Conservation (phyloP, 2,113 vertebrate genomes). For the Rhombomys opimus region DNA sequence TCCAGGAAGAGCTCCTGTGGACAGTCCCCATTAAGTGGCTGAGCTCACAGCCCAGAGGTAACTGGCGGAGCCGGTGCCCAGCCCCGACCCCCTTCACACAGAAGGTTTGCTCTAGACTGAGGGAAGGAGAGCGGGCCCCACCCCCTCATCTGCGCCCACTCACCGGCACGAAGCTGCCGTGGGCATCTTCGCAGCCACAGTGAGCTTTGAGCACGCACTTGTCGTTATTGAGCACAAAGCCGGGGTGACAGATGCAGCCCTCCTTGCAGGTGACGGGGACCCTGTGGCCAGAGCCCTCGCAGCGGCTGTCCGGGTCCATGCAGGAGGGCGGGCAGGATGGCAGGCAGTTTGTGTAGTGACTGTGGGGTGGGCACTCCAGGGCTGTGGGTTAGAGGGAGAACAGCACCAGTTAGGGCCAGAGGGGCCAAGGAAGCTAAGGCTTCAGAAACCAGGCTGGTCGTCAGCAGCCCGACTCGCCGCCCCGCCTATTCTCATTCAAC, state of each 20-base stretch:
- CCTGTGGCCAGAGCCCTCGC: slow-evolving; percentile 68
- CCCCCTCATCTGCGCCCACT: slow-evolving; percentile 65
- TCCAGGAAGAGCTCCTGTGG: not conserved
- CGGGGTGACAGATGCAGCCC: slow-evolving; percentile 89
- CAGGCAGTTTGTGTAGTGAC: slow-evolving; percentile 89
- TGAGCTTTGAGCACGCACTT: slow-evolving; percentile 85
- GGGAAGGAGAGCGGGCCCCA: not conserved
- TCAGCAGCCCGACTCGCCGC: not conserved
- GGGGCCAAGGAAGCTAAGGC: not conserved
- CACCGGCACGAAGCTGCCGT: slow-evolving; percentile 86
- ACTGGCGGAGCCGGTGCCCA: not conserved
- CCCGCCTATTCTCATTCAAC: not conserved
- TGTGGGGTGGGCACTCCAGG: slow-evolving; percentile 87
- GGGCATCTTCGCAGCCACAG: slow-evolving; percentile 87
- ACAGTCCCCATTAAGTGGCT: not conserved
- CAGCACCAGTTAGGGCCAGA: not conserved
- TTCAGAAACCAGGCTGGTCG: not conserved
- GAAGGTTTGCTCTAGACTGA: not conserved
- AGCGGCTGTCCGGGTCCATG: slow-evolving; percentile 84
- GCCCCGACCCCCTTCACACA: not conserved
- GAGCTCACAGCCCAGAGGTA: not conserved
- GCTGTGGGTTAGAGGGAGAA: slow-evolving; percentile 80
- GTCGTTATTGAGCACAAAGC: slow-evolving; percentile 87
- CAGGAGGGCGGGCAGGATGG: slow-evolving; percentile 89
- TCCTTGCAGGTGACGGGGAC: slow-evolving; percentile 84